These are phyloP conservation scores for Barypeithes pellucidus DNA, from an alignment of 2,888 invertebrate genomes.

Conservation along the genomic window DNA sequence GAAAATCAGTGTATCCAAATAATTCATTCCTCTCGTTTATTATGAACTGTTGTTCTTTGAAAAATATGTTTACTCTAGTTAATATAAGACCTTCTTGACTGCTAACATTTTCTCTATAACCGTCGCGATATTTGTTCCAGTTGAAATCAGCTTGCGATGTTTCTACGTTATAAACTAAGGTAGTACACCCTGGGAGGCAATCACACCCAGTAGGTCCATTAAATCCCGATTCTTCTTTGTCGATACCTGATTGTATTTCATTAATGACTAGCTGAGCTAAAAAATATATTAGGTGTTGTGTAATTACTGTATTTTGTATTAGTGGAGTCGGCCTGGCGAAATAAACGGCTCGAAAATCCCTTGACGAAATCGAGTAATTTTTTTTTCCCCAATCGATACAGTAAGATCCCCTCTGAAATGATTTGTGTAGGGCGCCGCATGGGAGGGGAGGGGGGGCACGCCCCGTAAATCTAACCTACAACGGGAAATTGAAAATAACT, in stretches of 20 bases:
- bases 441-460: too few relatives aligned
- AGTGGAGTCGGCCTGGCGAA: too few relatives aligned
- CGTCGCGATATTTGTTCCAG: neutral
- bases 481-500: too few relatives aligned
- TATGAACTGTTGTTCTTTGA: constrained; percentile 77
- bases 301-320: too few relatives aligned
- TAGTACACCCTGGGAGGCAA: constrained; percentile 79
- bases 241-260: constrained; percentile 71
- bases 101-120: neutral
- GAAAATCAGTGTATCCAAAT: neutral
- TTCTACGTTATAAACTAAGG: constrained; percentile 78
- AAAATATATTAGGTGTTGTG: too few relatives aligned
- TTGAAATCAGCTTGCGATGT: constrained; percentile 59
- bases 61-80: constrained; percentile 79
- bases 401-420: too few relatives aligned
- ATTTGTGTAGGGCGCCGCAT: too few relatives aligned
- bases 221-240: constrained; percentile 39
- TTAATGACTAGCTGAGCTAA: constrained; percentile 70
- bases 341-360: too few relatives aligned
- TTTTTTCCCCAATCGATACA: too few relatives aligned
- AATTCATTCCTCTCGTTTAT: neutral
- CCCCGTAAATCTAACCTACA: too few relatives aligned
- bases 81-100: constrained; percentile 69
- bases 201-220: constrained; percentile 67
- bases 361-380: too few relatives aligned